Base-by-base conservation (phyloP, 1,140 invertebrate genomes). In the Alviniconcha marisindica region DNA sequence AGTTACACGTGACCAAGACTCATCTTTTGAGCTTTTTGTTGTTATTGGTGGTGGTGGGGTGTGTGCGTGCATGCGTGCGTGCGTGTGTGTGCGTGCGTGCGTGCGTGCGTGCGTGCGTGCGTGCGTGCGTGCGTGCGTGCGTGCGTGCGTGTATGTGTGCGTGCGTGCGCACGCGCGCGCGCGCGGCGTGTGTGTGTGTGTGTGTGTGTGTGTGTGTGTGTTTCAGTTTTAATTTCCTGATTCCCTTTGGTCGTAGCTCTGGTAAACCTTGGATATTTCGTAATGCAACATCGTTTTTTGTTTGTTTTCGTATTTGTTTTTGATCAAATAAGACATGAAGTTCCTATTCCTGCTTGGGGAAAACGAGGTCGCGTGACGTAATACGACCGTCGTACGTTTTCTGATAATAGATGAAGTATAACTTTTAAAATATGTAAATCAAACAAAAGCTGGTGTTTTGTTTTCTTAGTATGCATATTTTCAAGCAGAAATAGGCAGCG, bases 81-180 rank as follows among this genome's bases (percentile, higher is more conserved):
- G 15, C 28, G 74, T 77, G 38, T 24, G 15, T 18, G 10, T 15
- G 24, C 28, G 24, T 48, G 24, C 28, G 28, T 44, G 40, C n/a
- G 38, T 44, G 73, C 44, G 38, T 76, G 73, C 40, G 3, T 76
- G 40, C 38, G 38, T 76, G 73, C 38, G 38, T 76, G 73, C 38
- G 38, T 76, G 73, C 38, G 38, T 76, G 38, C 44, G 38, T 48
- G 73, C n/a, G 38, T 28, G 73, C n/a, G 38, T 28, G 40, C n/a
- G 18, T 44, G 38, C 31, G 73, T 71, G 31, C 28, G 73, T 76
- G 38, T 48, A 40, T 40, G 21, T 40, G 73, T 76, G 38, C 44
- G 73, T 44, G 36, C 21, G 73, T 40, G 73, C 5, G 38, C 7
- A 38, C 24, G 42, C 5, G 40, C 73, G 36, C 54, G 21, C 54